phyloP scores from a whole-genome alignment of 2,888 invertebrate genomes.

The Onchidella celtica region DNA sequence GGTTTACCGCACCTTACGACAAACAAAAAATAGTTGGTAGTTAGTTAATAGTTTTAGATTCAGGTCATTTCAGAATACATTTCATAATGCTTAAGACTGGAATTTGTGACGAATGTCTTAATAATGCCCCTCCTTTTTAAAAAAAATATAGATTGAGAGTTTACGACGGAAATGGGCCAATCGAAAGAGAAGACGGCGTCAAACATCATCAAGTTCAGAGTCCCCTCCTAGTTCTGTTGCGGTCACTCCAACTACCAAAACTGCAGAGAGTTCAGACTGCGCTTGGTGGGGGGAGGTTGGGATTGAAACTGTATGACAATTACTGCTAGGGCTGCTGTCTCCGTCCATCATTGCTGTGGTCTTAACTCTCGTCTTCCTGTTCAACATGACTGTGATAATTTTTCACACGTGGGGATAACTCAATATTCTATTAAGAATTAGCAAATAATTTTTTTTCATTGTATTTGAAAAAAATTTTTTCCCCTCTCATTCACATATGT shows the following conservation, averaged over 20 bases:
- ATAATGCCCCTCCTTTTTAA: no score
- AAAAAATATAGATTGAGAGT: slow-evolving; percentile 40
- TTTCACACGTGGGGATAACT: neutral
- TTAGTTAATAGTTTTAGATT: no score
- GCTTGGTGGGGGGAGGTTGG: slow-evolving; percentile 21
- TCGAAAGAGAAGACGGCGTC: slow-evolving; percentile 9
- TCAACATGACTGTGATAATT: slow-evolving; percentile 45
- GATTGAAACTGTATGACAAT: slow-evolving; percentile 74
- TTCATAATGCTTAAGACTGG: no score
- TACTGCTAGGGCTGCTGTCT: slow-evolving; percentile 72
- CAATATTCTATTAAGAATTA: no score
- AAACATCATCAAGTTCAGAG: slow-evolving; percentile 4
- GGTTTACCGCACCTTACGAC: no score
- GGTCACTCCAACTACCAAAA: neutral
- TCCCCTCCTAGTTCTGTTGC: neutral
- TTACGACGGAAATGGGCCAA: slow-evolving; percentile 26
- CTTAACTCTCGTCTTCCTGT: slow-evolving; percentile 46
- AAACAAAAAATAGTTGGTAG: no score
- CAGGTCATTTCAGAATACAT: no score
- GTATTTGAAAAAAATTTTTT: no score
- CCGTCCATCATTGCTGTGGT: slow-evolving; percentile 69
- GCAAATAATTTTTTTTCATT: no score
- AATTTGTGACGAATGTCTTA: no score
- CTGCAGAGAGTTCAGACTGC: neutral
- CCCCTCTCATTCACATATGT: no score